Percentiles rank a stretch among this genome's conserved stretches.
These are phyloP conservation scores for Leucania comma DNA, from an alignment of 2,888 invertebrate genomes.

Conservation along the genomic window DNA sequence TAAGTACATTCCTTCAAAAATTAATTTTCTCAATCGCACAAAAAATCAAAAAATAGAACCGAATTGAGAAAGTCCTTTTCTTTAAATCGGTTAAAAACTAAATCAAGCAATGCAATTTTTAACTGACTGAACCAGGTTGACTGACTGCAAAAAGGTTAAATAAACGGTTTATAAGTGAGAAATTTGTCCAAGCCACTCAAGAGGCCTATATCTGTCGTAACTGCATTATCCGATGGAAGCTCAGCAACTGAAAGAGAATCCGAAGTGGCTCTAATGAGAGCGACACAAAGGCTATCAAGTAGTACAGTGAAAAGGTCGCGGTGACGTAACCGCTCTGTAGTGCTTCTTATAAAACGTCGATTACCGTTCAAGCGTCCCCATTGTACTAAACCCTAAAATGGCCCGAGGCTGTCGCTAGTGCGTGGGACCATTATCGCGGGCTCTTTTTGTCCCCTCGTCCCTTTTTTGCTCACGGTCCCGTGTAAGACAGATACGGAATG, in stretches of 20 bases:
- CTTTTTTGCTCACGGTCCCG: conserved; percentile 80
- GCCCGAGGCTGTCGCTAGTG: conserved; percentile 77
- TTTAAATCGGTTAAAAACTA: conserved; percentile 5
- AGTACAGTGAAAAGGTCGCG: conserved; percentile 74
- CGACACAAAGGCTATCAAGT: conserved; percentile 76
- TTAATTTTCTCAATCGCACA: no score
- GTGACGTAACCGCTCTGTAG: conserved; percentile 76
- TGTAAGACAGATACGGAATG: conserved; percentile 87
- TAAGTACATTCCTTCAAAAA: no score
- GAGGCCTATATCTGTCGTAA: conserved; percentile 57
- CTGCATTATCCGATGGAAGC: conserved; percentile 66
- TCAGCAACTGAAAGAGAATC: conserved; percentile 70
- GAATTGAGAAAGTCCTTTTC: no score
- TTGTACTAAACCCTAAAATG: conserved; percentile 83
- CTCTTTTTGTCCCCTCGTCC: conserved; percentile 80
- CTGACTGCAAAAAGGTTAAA: conserved; percentile 31
- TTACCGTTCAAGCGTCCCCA: conserved; percentile 79
- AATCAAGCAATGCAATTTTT: background rate
- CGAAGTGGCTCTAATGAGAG: conserved; percentile 81
- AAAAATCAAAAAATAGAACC: no score
- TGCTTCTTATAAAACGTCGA: conserved; percentile 83
- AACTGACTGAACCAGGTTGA: background rate
- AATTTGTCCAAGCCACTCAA: conserved; percentile 53
- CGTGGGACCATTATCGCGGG: conserved; percentile 82
- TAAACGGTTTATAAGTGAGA: conserved; percentile 38